Evolutionary conservation across 2,797 vertebrate species (phyloP).

Genomic region (Mormyrops boulengeri): DNA sequence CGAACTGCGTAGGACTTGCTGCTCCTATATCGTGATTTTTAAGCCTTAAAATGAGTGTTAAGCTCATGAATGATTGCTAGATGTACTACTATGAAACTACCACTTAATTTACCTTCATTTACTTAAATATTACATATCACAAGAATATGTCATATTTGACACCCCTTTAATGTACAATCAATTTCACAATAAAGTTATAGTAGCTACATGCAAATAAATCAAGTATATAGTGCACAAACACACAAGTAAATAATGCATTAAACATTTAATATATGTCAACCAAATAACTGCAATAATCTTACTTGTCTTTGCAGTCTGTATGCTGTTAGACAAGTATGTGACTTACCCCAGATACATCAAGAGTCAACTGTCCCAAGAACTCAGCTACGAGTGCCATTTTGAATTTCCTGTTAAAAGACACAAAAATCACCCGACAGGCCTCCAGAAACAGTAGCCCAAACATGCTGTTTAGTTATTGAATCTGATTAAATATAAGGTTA

Average conservation of each 20-base stretch:
- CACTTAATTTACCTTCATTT: not conserved
- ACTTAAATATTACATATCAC: not conserved
- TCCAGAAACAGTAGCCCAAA: not conserved
- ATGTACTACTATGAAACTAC: not conserved
- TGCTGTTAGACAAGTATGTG: not conserved
- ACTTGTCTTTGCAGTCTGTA: not conserved
- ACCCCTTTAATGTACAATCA: not conserved
- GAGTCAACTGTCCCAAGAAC: slow-evolving; percentile 79
- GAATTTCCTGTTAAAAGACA: slow-evolving; percentile 43
- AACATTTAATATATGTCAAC: not conserved
- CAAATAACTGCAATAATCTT: not conserved
- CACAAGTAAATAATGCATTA: not conserved
- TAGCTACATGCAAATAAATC: not conserved
- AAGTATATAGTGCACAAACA: not conserved
- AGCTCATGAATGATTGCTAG: not conserved
- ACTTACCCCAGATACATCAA: slow-evolving; percentile 76
- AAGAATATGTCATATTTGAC: not conserved
- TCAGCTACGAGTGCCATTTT: slow-evolving; percentile 82
- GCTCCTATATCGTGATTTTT: not conserved
- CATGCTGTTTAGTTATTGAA: slow-evolving; percentile 1
- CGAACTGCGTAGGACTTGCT: not conserved
- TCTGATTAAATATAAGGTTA: not conserved
- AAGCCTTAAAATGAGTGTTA: not conserved
- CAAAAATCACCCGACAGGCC: not conserved
- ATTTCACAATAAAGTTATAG: not conserved